These are phyloP conservation scores for Plectrocnemia conspersa DNA, from an alignment of 1,140 invertebrate genomes.

Conservation along the genomic window DNA sequence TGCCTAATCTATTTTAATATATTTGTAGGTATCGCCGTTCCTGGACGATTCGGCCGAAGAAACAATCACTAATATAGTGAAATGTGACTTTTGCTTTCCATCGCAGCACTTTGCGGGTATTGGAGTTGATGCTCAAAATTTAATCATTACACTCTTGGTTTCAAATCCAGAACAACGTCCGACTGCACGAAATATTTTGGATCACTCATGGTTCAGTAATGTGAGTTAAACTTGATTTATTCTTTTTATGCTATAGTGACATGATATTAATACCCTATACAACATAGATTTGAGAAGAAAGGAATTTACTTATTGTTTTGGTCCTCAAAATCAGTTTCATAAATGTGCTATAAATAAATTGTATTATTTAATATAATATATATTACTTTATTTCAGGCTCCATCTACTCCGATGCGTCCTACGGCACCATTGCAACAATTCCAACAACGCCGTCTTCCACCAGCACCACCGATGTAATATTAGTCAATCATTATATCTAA, in stretches of 20 bases:
- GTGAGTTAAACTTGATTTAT: constrained; percentile 39
- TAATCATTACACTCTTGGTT: constrained; percentile 62
- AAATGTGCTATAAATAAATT: too few species aligned
- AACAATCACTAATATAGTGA: constrained; percentile 76
- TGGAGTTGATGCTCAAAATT: constrained; percentile 64
- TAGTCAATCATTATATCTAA: too few species aligned
- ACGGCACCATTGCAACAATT: constrained; percentile 28
- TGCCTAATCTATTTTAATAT: constrained; percentile 30
- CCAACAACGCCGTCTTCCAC: constrained; percentile 28
- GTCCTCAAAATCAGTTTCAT: too few species aligned
- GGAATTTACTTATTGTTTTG: too few species aligned
- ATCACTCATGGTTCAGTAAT: constrained; percentile 59
- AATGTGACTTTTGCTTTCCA: constrained; percentile 77
- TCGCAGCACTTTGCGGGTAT: constrained; percentile 72
- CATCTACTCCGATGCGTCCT: constrained; percentile 20
- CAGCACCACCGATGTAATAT: constrained; percentile 25
- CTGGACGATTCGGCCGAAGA: constrained; percentile 78
- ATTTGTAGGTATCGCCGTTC: constrained; percentile 69
- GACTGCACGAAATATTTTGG: constrained; percentile 52
- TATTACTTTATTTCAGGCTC: constrained; percentile 21
- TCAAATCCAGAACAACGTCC: constrained; percentile 54
- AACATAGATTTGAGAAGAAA: too few species aligned
- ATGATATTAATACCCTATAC: too few species aligned
- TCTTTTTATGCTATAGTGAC: not conserved
- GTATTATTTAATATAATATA: too few species aligned